These are phyloP conservation scores for Eilema depressum DNA, from an alignment of 2,888 invertebrate genomes.

Conservation along the genomic window DNA sequence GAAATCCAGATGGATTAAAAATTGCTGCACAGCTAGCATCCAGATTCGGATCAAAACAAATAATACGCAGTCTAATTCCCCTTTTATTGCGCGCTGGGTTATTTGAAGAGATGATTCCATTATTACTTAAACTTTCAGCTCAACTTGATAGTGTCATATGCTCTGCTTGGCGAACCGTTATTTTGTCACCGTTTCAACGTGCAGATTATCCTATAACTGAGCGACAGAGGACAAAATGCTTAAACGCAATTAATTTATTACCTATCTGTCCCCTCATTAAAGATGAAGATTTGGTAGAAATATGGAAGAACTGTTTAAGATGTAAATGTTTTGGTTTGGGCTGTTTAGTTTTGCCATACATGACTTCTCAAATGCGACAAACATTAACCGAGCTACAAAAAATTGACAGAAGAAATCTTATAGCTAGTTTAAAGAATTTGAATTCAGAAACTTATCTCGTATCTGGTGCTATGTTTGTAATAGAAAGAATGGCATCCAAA, in stretches of 20 bases:
- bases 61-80: slow-evolving; percentile 68
- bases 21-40: slow-evolving; percentile 70
- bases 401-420: slow-evolving; percentile 79
- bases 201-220: slow-evolving; percentile 84
- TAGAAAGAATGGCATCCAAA: slow-evolving; percentile 74
- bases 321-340: slow-evolving; percentile 79
- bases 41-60: slow-evolving; percentile 69
- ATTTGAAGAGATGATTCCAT: slow-evolving; percentile 76
- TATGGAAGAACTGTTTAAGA: slow-evolving; percentile 82
- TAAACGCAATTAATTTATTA: slow-evolving; percentile 78
- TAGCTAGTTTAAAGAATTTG: slow-evolving; percentile 80
- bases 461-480: slow-evolving; percentile 80
- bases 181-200: slow-evolving; percentile 79
- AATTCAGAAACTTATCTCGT: slow-evolving; percentile 79
- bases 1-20: slow-evolving; percentile 72
- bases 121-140: slow-evolving; percentile 69
- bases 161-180: slow-evolving; percentile 78
- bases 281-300: slow-evolving; percentile 79
- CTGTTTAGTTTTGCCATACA: slow-evolving; percentile 80
- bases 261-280: slow-evolving; percentile 79
- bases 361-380: slow-evolving; percentile 73
- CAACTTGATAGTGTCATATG: slow-evolving; percentile 72
- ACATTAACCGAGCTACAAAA: slow-evolving; percentile 74
- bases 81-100: slow-evolving; percentile 68
- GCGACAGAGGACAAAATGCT: slow-evolving; percentile 77